phyloP scores from a whole-genome alignment of 2,797 vertebrate species.

The Spatula clypeata region DNA sequence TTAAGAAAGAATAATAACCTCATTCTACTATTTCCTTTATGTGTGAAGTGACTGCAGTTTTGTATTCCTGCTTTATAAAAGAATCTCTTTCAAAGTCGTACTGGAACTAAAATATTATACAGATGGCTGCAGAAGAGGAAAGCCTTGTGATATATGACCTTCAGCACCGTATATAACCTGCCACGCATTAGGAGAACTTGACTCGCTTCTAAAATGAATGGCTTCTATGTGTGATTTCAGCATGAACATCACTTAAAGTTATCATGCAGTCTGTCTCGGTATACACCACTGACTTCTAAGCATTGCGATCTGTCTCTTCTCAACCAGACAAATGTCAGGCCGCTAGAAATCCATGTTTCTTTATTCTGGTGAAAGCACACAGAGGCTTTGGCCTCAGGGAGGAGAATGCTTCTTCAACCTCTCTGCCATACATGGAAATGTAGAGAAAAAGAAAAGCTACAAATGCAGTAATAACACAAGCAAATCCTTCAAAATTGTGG shows the following conservation, averaged over 20 bases:
- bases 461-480: not conserved
- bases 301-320: not conserved
- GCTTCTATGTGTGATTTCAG: not conserved
- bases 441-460: not conserved
- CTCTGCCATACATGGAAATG: not conserved
- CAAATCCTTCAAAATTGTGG: not conserved
- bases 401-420: not conserved
- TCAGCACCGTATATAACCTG: not conserved
- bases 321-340: not conserved
- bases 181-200: not conserved
- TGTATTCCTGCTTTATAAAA: not conserved
- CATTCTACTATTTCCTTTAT: not conserved
- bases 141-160: not conserved
- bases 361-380: not conserved
- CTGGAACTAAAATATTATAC: not conserved
- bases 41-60: not conserved
- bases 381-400: fast-evolving
- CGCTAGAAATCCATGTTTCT: not conserved
- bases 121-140: not conserved
- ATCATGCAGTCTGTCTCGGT: not conserved
- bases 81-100: not conserved
- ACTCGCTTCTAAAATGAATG: not conserved
- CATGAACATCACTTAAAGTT: not conserved
- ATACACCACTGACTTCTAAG: not conserved
- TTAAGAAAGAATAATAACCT: not conserved